Conservation (phyloP, 2,888 invertebrate species). For the Machimus atricapillus region DNA sequence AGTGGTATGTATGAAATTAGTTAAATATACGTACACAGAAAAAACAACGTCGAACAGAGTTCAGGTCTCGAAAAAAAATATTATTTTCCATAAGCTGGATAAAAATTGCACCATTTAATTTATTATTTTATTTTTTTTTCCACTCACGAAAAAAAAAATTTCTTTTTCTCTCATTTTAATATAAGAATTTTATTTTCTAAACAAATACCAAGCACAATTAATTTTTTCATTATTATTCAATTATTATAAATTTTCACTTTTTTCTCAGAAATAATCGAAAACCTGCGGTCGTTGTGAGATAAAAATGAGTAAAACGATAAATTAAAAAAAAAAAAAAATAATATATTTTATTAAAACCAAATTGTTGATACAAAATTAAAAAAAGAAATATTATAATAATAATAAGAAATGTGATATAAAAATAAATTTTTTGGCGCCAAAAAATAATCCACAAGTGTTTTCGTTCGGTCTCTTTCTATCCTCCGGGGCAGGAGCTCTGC, state of each 20-base stretch:
- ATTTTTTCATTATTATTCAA: background rate
- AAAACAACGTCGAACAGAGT: background rate
- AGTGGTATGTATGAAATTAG: too few relatives aligned
- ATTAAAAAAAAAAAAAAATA: too few relatives aligned
- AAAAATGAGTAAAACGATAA: too few relatives aligned
- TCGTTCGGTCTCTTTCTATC: constrained; percentile 38
- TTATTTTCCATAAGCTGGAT: too few relatives aligned
- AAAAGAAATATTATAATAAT: background rate
- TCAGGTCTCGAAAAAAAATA: background rate
- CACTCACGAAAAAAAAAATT: background rate
- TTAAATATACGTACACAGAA: background rate
- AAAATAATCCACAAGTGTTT: constrained; percentile 40
- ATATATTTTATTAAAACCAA: background rate
- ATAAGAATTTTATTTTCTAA: background rate
- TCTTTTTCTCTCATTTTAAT: background rate
- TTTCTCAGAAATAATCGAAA: too few relatives aligned
- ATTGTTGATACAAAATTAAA: background rate
- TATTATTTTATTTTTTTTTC: too few relatives aligned
- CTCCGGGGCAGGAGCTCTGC: background rate
- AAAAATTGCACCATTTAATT: too few relatives aligned
- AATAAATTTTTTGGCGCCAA: constrained; percentile 21
- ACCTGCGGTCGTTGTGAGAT: too few relatives aligned
- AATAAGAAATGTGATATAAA: background rate
- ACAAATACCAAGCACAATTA: too few relatives aligned
- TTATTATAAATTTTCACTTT: too few relatives aligned